phyloP scores from a whole-genome alignment of 1,140 invertebrate species.

The Brachionus sp. region DNA sequence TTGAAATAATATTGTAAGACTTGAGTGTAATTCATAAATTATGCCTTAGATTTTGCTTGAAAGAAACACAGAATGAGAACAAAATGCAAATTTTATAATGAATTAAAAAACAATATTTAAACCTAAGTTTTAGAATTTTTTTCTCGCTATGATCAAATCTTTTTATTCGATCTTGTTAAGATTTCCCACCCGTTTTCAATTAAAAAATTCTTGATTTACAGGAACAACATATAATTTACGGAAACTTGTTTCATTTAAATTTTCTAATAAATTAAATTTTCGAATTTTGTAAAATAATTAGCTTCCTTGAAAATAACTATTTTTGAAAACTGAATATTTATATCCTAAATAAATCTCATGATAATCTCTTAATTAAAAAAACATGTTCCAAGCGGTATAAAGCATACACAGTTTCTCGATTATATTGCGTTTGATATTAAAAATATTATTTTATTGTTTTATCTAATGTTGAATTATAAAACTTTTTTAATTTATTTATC shows the following conservation, averaged over 20 bases:
- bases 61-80: neutral
- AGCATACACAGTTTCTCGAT: neutral
- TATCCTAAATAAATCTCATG: neutral
- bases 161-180: neutral
- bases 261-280: no score
- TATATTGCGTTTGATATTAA: neutral
- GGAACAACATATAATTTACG: no score
- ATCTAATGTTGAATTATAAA: neutral
- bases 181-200: neutral
- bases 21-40: conserved; percentile 10
- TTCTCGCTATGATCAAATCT: neutral
- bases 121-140: neutral
- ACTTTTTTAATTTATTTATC: neutral
- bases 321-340: neutral
- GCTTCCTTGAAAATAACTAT: neutral
- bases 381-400: neutral
- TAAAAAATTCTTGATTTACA: neutral
- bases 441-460: neutral
- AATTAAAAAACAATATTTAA: neutral
- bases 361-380: neutral
- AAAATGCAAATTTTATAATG: conserved; percentile 1
- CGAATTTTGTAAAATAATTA: neutral
- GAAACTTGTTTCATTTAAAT: no score
- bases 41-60: neutral
- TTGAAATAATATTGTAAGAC: neutral